Evolutionary conservation across 2,797 vertebrate genomes (phyloP).

Genomic region (Urocyon cinereoargenteus): DNA sequence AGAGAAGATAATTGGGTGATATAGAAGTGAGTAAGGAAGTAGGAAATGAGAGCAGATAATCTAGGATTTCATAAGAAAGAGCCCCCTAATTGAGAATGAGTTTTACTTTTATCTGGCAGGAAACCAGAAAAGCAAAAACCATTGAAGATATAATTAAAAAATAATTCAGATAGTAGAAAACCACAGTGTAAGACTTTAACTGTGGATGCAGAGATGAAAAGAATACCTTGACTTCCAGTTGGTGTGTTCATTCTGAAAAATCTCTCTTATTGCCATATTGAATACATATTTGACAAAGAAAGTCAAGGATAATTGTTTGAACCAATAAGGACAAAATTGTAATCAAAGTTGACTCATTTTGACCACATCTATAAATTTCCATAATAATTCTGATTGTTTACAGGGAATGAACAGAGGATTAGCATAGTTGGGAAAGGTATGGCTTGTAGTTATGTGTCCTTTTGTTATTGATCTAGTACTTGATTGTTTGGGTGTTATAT

Average conservation of each 20-base stretch:
- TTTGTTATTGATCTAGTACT: neutral
- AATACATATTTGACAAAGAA: neutral
- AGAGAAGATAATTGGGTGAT: neutral
- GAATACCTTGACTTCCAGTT: neutral
- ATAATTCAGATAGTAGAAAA: neutral
- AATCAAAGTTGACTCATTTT: neutral
- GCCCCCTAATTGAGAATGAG: neutral
- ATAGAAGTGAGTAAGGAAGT: neutral
- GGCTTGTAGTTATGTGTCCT: neutral
- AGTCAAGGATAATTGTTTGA: neutral
- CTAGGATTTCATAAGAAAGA: neutral
- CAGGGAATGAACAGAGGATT: neutral
- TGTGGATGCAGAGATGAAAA: neutral
- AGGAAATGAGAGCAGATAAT: neutral
- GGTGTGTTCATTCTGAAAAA: neutral
- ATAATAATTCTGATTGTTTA: neutral
- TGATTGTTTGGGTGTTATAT: neutral
- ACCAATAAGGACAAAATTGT: neutral
- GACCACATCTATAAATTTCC: neutral
- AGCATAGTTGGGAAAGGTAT: neutral
- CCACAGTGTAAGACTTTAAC: neutral
- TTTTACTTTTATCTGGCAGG: neutral
- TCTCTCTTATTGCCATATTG: neutral
- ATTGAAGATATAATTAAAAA: neutral
- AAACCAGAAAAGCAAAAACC: neutral